Evolutionary conservation across 2,797 vertebrate genomes (phyloP).

Genomic region (Antennarius maculatus): DNA sequence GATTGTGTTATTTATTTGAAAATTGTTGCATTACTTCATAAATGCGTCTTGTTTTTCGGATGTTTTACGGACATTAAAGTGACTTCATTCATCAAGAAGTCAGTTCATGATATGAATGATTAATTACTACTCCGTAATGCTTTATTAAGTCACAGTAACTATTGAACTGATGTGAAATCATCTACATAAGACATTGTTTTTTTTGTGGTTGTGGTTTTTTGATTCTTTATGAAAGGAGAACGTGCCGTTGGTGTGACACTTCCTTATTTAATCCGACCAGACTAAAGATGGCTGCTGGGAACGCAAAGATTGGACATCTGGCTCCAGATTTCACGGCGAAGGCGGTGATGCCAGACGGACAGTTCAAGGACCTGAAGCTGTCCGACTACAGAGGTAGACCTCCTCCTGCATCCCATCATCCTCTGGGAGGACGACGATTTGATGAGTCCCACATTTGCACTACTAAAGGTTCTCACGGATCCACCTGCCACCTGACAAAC

Average conservation of each 20-base stretch:
- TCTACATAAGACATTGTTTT: background rate
- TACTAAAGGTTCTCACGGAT: conserved; percentile 41
- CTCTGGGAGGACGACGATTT: conserved; percentile 24
- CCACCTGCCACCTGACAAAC: background rate
- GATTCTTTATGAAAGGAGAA: background rate
- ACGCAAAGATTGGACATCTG: conserved; percentile 91
- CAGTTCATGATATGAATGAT: background rate
- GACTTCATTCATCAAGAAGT: background rate
- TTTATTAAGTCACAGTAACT: background rate
- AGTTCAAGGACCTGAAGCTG: conserved; percentile 91
- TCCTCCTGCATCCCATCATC: conserved; percentile 5
- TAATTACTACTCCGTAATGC: background rate
- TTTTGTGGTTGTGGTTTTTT: background rate
- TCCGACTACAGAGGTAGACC: conserved; percentile 92
- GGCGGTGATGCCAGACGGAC: conserved; percentile 95
- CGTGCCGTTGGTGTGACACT: background rate
- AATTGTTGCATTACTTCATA: too few relatives aligned
- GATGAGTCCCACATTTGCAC: conserved; percentile 56
- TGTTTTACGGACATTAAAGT: background rate
- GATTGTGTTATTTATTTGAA: too few relatives aligned
- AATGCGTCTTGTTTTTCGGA: background rate
- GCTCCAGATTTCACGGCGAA: conserved; percentile 94
- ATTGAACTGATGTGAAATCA: background rate
- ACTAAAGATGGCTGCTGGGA: conserved; percentile 92
- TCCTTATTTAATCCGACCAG: conserved; percentile 44